Conservation (phyloP, 2,113 vertebrate genomes). For the Pedionomus torquatus region DNA sequence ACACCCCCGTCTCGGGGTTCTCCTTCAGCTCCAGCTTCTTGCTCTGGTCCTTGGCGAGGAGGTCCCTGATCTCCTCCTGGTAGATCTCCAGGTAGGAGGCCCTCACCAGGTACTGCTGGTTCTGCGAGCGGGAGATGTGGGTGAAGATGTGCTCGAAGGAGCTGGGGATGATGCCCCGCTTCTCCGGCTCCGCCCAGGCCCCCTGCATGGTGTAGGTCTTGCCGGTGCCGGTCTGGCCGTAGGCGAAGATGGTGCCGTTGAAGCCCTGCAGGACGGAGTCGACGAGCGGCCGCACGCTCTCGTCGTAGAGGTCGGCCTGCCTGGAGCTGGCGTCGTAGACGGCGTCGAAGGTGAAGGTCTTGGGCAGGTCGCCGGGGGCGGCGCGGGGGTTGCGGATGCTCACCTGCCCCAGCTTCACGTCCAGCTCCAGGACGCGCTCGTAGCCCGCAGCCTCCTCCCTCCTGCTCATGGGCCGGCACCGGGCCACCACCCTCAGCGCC, state of each 20-base stretch:
- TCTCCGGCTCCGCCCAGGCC: conserved; percentile 83
- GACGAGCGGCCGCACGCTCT: conserved; percentile 90
- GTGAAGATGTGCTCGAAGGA: conserved; percentile 96
- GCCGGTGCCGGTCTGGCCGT: conserved; percentile 94
- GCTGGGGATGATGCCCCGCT: conserved; percentile 88
- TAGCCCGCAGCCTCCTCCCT: conserved; percentile 81
- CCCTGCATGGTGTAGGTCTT: conserved; percentile 98
- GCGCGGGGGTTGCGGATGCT: conserved; percentile 87
- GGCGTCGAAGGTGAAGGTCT: conserved; percentile 93
- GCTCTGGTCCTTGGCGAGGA: conserved; percentile 91
- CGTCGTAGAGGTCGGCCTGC: conserved; percentile 91
- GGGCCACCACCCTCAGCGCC: conserved; percentile 92
- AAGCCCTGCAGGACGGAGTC: conserved; percentile 92
- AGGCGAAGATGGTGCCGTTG: conserved; percentile 93
- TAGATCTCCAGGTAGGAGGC: conserved; percentile 99
- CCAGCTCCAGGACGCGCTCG: conserved; percentile 85
- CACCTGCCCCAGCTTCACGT: conserved; percentile 91
- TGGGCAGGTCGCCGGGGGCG: conserved; percentile 84
- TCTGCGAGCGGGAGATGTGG: conserved; percentile 94
- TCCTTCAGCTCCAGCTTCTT: conserved; percentile 94
- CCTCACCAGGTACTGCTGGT: conserved; percentile 94
- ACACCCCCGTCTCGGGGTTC: conserved; percentile 87
- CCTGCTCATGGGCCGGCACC: conserved; percentile 89
- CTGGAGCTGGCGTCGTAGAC: conserved; percentile 89
- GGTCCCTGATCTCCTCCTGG: conserved; percentile 94